phyloP scores from a whole-genome alignment of 2,113 vertebrate species.

The Toxostoma redivivum region DNA sequence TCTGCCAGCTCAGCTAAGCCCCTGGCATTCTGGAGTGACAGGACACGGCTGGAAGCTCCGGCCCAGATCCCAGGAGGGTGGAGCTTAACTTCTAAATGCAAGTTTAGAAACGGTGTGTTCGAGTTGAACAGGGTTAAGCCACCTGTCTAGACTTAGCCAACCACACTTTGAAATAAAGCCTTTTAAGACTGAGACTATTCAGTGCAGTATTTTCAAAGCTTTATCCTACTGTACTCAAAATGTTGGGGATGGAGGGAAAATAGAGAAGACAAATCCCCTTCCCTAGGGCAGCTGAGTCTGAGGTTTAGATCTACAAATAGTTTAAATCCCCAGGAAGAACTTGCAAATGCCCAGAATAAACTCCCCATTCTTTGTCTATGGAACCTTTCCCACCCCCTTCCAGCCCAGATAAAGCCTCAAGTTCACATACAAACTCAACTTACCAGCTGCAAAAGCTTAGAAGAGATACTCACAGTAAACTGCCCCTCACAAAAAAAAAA shows the following conservation, averaged over 20 bases:
- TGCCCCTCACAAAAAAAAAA: background rate
- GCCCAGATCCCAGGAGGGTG: background rate
- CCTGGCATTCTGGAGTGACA: background rate
- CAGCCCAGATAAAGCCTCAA: background rate
- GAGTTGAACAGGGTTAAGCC: background rate
- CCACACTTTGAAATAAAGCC: background rate
- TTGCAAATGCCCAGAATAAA: background rate
- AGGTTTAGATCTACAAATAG: conserved; percentile 20
- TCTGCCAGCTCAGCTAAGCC: background rate
- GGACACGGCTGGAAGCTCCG: background rate
- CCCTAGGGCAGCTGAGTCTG: background rate
- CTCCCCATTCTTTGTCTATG: background rate
- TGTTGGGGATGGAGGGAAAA: background rate
- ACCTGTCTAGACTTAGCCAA: background rate
- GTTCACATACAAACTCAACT: background rate
- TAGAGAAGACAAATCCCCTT: background rate
- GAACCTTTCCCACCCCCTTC: background rate
- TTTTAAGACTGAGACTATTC: background rate
- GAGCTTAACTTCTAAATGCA: background rate
- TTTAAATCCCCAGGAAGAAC: conserved; percentile 18
- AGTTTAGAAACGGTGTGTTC: background rate
- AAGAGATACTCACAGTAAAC: conserved; percentile 8
- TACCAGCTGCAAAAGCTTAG: conserved; percentile 13
- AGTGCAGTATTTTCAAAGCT: background rate
- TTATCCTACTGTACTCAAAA: background rate